Percentiles rank a stretch among this genome's conserved stretches.
Conservation (phyloP, 1,140 invertebrate genomes). For the Chymomyza costata region DNA sequence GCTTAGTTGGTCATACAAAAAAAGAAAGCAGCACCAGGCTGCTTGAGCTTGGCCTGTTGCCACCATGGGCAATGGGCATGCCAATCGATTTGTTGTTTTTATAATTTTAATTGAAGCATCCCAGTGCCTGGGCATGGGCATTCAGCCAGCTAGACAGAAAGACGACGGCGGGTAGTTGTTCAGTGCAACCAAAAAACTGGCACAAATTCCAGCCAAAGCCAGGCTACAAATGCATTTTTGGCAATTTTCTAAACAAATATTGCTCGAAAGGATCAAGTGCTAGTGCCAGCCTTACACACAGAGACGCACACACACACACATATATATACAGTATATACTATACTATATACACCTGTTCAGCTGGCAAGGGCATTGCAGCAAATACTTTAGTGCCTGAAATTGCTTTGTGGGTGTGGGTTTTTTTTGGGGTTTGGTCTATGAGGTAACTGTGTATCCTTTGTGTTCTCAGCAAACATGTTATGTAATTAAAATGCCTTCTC, state of each 20-base stretch:
- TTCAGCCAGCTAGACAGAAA: not conserved
- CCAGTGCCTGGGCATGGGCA: not conserved
- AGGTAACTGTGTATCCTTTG: no score
- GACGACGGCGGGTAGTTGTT: not conserved
- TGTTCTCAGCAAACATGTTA: slow-evolving; percentile 44
- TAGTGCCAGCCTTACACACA: slow-evolving; percentile 16
- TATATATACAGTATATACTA: no score
- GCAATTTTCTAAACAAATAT: slow-evolving; percentile 71
- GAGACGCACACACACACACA: not conserved
- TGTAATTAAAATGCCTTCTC: slow-evolving; percentile 69
- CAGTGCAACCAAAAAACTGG: not conserved
- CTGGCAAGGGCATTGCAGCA: slow-evolving; percentile 26
- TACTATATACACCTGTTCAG: slow-evolving; percentile 16
- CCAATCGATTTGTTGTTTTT: slow-evolving; percentile 62
- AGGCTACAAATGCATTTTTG: slow-evolving; percentile 45
- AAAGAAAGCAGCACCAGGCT: not conserved
- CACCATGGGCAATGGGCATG: slow-evolving; percentile 7
- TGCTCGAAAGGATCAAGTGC: slow-evolving; percentile 47
- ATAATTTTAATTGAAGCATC: slow-evolving; percentile 64
- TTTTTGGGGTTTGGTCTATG: slow-evolving; percentile 1
- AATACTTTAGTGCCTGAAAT: slow-evolving; percentile 40
- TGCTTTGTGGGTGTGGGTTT: slow-evolving; percentile 17
- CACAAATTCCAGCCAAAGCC: slow-evolving; percentile 23
- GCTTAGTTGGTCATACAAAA: slow-evolving; percentile 20
- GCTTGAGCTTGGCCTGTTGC: slow-evolving; percentile 7